A percentile compares a stretch with the other conserved stretches of the same genome.
These are phyloP conservation scores for Cyphomyrus plagiostoma DNA, from an alignment of 2,113 vertebrate species.

Conservation along the genomic window DNA sequence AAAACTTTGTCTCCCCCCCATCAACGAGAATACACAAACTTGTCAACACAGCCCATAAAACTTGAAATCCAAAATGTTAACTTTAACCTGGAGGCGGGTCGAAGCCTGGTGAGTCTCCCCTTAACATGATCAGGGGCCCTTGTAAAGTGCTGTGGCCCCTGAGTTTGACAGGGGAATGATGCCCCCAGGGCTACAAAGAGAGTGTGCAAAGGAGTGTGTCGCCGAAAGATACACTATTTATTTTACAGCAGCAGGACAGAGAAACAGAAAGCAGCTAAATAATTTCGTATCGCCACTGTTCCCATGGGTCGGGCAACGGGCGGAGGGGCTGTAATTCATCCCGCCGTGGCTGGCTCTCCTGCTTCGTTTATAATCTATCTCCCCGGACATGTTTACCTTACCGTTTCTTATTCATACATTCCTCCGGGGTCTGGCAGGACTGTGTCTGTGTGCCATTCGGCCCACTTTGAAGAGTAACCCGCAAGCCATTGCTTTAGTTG, in stretches of 20 bases:
- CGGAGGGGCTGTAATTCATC: background rate
- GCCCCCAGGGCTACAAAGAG: background rate
- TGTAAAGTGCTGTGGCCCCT: background rate
- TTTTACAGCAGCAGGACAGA: constrained; percentile 3
- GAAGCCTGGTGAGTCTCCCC: background rate
- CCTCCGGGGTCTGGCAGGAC: constrained; percentile 11
- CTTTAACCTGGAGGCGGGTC: background rate
- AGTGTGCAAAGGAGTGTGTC: constrained; percentile 1
- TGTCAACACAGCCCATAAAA: background rate
- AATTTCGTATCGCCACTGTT: background rate
- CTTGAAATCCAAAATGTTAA: background rate
- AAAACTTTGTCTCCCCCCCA: background rate
- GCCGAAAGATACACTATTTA: background rate
- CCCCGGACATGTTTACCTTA: constrained; percentile 22
- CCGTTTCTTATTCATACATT: constrained; percentile 22
- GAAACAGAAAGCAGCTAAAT: constrained; percentile 8
- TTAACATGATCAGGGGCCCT: background rate
- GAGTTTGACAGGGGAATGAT: background rate
- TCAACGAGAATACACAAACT: background rate
- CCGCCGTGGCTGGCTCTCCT: background rate
- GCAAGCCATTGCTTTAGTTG: background rate
- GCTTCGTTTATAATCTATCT: constrained; percentile 13
- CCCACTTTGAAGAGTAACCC: constrained; percentile 17
- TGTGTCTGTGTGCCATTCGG: background rate
- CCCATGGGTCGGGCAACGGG: background rate